phyloP scores from a whole-genome alignment of 2,888 invertebrate genomes.

The Halictus quadricinctus region DNA sequence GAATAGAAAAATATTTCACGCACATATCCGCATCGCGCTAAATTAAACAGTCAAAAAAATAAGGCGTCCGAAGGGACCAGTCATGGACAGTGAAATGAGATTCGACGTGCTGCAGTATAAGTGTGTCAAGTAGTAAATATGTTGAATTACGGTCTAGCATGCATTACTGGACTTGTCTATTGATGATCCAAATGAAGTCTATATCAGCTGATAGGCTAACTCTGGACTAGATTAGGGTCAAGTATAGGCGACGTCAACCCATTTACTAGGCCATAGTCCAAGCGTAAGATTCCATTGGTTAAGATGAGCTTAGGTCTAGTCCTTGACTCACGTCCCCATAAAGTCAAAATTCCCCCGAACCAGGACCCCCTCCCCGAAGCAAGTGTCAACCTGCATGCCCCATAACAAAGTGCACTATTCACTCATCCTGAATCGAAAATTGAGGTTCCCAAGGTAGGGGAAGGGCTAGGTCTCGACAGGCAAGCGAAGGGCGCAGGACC shows the following conservation, averaged over 20 bases:
- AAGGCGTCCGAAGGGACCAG: too few relatives aligned
- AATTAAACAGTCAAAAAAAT: too few relatives aligned
- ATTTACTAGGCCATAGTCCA: not conserved
- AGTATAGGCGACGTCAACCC: not conserved
- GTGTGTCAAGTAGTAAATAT: too few relatives aligned
- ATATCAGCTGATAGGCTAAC: not conserved
- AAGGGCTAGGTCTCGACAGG: not conserved
- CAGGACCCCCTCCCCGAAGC: not conserved
- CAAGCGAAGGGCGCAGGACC: constrained; percentile 4
- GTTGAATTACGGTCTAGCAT: too few relatives aligned
- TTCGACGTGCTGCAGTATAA: too few relatives aligned
- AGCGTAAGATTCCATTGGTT: too few relatives aligned
- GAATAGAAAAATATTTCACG: not conserved
- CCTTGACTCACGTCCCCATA: not conserved
- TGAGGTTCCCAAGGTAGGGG: not conserved
- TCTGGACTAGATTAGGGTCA: not conserved
- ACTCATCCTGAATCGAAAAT: not conserved
- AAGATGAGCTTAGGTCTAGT: too few relatives aligned
- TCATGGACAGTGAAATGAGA: too few relatives aligned
- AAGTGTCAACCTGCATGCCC: not conserved
- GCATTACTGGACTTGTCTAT: too few relatives aligned
- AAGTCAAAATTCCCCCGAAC: not conserved
- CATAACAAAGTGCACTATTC: not conserved
- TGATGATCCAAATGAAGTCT: not conserved
- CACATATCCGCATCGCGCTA: too few relatives aligned